Evolutionary conservation across 2,113 vertebrate genomes (phyloP), one percentile per base, ranked within the genome.

Genomic region (Danionella cerebrum): DNA sequence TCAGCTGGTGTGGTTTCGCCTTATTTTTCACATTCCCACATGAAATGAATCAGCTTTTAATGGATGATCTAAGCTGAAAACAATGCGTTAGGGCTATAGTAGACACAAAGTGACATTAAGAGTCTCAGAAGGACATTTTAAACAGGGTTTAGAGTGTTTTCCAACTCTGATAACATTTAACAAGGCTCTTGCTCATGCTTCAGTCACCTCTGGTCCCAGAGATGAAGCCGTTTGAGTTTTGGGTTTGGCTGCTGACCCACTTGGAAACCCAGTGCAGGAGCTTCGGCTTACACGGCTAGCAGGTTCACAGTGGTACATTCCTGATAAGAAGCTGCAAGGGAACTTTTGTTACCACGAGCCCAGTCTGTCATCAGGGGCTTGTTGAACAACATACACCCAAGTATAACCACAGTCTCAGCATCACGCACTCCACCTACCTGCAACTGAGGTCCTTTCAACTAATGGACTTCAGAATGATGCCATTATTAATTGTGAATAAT

Each of bases 291-390:
- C 74, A 55, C 10, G 11, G 45, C 53, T 63, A 18, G 57, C 65
- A n/a, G 50, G 48, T 67, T 71, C 73, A 71, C 57, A 70, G 67
- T 62, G 57, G 64, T 60, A 53, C 59, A 71, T 62, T 44, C 68
- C 63, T 55, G 33, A 74, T 53, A 55, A 67, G 65, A 69, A 72
- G 69, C 54, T 72, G 71, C 71, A 76, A 74, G 76, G 74, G 58
- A 48, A 53, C 31, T 66, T 74, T 80, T 80, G 73, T 76, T 76
- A n/a, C 57, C 18, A 36, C 44, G 64, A 72, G 66, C 55, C 71
- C 38, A 29, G 52, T 78, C 73, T 78, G 74, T 80, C 76, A 80
- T 78, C 71, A n/a, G 66, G 53, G 73, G 72, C 71, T 72, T 74
- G 71, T 78, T 69, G 62, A 74, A 71, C 60, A 69, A 78, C n/a